Conservation (phyloP, 2,888 invertebrate genomes). For the Microplitis deprimator region DNA sequence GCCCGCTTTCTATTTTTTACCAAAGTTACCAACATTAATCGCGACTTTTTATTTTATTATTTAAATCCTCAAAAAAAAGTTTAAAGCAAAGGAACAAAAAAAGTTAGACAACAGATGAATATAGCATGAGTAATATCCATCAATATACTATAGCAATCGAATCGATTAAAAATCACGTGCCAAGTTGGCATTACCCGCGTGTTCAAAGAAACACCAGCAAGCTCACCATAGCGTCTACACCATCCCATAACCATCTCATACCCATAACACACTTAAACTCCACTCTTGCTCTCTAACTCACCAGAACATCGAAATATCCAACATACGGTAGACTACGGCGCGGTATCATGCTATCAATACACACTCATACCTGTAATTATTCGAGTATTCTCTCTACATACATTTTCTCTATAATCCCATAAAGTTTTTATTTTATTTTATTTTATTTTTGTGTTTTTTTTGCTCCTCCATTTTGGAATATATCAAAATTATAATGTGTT, state of each 20-base stretch:
- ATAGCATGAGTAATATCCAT: constrained; percentile 4
- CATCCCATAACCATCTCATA: not conserved
- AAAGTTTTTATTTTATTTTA: not conserved
- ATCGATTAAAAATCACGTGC: constrained; percentile 13
- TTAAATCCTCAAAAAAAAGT: not conserved
- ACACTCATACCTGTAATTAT: not conserved
- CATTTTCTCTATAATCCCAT: not conserved
- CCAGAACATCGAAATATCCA: not conserved
- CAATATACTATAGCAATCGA: constrained; percentile 6
- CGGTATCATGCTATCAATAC: not conserved
- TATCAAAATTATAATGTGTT: too few species aligned
- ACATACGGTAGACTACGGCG: not conserved
- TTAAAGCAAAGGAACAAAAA: not conserved
- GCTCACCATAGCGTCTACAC: not conserved
- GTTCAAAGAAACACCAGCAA: not conserved
- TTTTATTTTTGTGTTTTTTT: not conserved
- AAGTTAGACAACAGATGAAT: not conserved
- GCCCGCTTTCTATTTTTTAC: too few species aligned
- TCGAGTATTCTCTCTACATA: not conserved
- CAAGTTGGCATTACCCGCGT: constrained; percentile 19
- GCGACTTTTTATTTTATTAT: not conserved
- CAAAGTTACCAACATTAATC: too few species aligned
- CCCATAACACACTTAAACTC: not conserved
- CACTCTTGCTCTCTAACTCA: not conserved
- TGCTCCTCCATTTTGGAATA: too few species aligned